Evolutionary conservation across 2,888 invertebrate species (phyloP).

Genomic region (Corythucha ciliata): DNA sequence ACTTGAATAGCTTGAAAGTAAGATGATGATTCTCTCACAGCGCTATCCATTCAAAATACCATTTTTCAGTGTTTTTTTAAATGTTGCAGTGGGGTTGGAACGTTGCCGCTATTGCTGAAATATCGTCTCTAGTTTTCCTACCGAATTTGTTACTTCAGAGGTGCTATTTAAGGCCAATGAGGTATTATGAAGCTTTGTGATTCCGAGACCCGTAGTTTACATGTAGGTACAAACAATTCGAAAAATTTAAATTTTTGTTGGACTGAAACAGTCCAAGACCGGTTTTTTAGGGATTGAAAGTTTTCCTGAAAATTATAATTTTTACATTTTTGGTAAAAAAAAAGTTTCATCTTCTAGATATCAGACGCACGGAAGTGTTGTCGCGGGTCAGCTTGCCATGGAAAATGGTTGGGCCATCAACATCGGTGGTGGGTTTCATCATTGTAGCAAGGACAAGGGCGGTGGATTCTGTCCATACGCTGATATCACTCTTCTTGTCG

Average conservation of each 20-base stretch:
- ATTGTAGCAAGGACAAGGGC: constrained; percentile 64
- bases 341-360: constrained; percentile 39
- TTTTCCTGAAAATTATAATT: too few relatives aligned
- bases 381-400: constrained; percentile 72
- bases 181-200: too few relatives aligned
- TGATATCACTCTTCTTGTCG: constrained; percentile 70
- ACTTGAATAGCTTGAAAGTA: constrained; percentile 64
- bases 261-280: too few relatives aligned
- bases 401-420: constrained; percentile 83
- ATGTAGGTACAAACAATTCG: too few relatives aligned
- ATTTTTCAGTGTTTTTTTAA: neutral
- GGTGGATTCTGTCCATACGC: constrained; percentile 88
- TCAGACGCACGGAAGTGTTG: constrained; percentile 73
- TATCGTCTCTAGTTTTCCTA: constrained; percentile 59
- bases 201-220: too few relatives aligned
- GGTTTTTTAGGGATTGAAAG: too few relatives aligned
- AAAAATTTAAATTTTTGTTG: too few relatives aligned
- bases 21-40: too few relatives aligned
- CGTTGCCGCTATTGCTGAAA: constrained; percentile 71
- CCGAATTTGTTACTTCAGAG: constrained; percentile 69
- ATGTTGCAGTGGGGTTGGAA: constrained; percentile 57
- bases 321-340: too few relatives aligned
- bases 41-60: neutral
- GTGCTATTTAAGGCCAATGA: constrained; percentile 68
- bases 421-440: constrained; percentile 86